Base-by-base conservation (phyloP, 2,113 vertebrate species). In the Myotis lucifugus region DNA sequence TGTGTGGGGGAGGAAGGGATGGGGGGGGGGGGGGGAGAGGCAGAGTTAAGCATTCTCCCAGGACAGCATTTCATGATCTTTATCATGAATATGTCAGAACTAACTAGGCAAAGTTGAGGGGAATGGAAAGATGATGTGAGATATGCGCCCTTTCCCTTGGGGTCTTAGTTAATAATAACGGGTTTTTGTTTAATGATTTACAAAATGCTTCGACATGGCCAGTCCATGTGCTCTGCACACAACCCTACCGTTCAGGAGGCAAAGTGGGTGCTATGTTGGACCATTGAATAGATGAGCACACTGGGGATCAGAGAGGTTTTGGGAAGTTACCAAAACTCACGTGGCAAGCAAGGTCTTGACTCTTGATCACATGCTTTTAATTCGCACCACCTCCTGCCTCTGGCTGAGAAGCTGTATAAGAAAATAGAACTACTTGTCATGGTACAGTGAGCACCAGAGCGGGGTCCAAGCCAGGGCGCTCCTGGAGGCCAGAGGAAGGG, bases 141-240 rank as follows among this genome's bases (percentile, higher is more conserved):
- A 95, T 96, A 90, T 1, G 29, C 17, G 42, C 10, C 66, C 29
- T 61, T 21, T 72, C 70, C 67, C 34, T 50, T 46, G 82, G 95
- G 95, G 81, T 90, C 77, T 93, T 85, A 52, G 95, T 97, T 97
- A 97, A 97, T 93, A 78, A 72, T 91, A 92, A 92, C 88, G 69
- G 82, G 83, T 73, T 88, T 88, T 18, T 73, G 70, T 56, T 88
- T 95, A 95, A 95, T 95, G 85, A 92, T 97, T 96, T 83, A 84
- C 96, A 59, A 13, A 29, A 48, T 42, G 27, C 34, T 93, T 93
- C 79, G 67, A 69, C 85, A 59, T 72, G 14, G 40, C 59, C 88
- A 90, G 56, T 54, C 61, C 67, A 66, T 88, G 52, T 0, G 46
- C 21, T 72, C 25, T 34, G n/a, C 52, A 88, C 79, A 86, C 50